phyloP scores from a whole-genome alignment of 2,888 invertebrate species.

The Endotricha flammealis region DNA sequence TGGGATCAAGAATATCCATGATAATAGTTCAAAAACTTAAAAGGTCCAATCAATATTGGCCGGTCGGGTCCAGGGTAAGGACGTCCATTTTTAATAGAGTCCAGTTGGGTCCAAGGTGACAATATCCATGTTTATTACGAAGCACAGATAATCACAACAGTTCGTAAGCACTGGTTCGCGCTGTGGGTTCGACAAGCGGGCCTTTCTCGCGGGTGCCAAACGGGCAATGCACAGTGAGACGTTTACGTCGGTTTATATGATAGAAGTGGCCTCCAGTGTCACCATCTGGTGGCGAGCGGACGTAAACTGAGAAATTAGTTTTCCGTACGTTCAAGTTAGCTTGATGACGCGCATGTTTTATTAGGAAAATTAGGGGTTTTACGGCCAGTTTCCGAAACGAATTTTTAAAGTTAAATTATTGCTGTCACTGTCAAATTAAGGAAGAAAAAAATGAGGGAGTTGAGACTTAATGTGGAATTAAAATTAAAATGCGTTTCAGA shows the following conservation, averaged over 20 bases:
- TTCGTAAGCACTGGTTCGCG: conserved; percentile 46
- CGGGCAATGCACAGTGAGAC: conserved; percentile 59
- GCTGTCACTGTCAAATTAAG: no score
- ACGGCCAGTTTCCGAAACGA: no score
- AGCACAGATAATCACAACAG: conserved; percentile 57
- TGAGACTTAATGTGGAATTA: no score
- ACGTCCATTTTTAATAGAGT: conserved; percentile 67
- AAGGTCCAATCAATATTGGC: conserved; percentile 45
- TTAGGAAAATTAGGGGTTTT: conserved; percentile 1
- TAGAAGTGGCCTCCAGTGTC: conserved; percentile 40
- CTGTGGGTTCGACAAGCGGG: conserved; percentile 35
- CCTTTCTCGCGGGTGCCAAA: conserved; percentile 49
- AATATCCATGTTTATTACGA: conserved; percentile 53
- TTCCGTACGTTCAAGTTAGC: conserved; percentile 27
- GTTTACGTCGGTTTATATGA: conserved; percentile 55
- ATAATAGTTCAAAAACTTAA: no score
- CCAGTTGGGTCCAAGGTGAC: conserved; percentile 68
- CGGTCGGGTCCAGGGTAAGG: conserved; percentile 60
- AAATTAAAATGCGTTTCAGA: no score
- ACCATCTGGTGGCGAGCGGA: conserved; percentile 65
- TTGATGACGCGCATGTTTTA: neutral
- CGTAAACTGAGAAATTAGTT: conserved; percentile 31
- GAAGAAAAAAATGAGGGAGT: no score
- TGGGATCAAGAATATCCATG: no score
- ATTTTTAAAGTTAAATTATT: no score